These are phyloP conservation scores for Etia nguti DNA, from an alignment of 2,113 vertebrate species.

Conservation along the genomic window DNA sequence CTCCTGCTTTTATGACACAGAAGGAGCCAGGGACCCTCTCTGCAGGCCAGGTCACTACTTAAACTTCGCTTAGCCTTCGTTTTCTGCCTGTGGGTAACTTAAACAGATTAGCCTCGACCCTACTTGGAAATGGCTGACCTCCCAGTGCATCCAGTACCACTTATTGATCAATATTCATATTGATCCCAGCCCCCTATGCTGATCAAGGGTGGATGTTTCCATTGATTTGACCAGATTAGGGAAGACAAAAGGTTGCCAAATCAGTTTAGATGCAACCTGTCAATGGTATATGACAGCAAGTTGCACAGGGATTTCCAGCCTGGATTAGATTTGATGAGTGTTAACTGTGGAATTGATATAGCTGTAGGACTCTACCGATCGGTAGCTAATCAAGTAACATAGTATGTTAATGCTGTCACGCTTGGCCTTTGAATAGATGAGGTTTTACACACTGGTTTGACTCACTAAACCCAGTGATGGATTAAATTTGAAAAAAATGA, in stretches of 20 bases:
- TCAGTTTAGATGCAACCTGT: slow-evolving; percentile 66
- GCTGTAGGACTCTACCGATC: slow-evolving; percentile 26
- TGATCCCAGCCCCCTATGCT: slow-evolving; percentile 51
- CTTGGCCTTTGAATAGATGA: slow-evolving; percentile 48
- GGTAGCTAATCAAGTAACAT: slow-evolving; percentile 57
- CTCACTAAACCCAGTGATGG: neutral
- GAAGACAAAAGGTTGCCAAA: slow-evolving; percentile 70
- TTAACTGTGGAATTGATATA: slow-evolving; percentile 66
- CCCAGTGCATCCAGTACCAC: slow-evolving; percentile 64
- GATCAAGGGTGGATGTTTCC: slow-evolving; percentile 58
- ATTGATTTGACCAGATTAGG: slow-evolving; percentile 73
- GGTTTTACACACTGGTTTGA: slow-evolving; percentile 36
- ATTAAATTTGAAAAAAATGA: neutral
- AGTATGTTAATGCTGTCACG: slow-evolving; percentile 42
- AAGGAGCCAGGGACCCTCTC: slow-evolving; percentile 22
- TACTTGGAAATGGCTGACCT: slow-evolving; percentile 54
- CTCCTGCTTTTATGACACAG: slow-evolving; percentile 8
- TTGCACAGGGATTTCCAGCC: slow-evolving; percentile 40
- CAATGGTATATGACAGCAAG: slow-evolving; percentile 61
- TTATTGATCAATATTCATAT: slow-evolving; percentile 75
- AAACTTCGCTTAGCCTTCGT: slow-evolving; percentile 55
- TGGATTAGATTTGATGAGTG: slow-evolving; percentile 62
- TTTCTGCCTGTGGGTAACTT: slow-evolving; percentile 58
- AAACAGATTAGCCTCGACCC: slow-evolving; percentile 74
- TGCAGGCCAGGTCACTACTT: slow-evolving; percentile 51